Conservation (phyloP, 2,888 invertebrate species). For the Isoperla grammatica region DNA sequence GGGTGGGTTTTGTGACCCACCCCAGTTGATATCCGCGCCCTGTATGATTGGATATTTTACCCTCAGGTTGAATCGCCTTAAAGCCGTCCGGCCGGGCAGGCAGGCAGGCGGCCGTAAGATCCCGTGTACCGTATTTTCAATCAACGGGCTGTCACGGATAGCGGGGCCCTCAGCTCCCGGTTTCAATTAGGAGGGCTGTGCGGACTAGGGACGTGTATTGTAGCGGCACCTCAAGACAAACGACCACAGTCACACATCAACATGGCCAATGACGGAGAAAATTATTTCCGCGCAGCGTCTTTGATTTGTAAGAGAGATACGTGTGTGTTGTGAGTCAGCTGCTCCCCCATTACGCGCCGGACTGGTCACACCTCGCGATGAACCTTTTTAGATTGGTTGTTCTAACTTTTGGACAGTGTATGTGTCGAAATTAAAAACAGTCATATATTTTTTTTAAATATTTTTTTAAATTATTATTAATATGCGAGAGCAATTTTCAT, state of each 20-base stretch:
- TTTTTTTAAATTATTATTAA: no score
- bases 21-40: conserved; percentile 19
- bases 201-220: conserved; percentile 13
- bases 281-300: conserved; percentile 4
- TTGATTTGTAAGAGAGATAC: conserved; percentile 12
- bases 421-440: no score
- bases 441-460: no score
- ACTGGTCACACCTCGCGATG: no score
- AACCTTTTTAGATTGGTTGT: no score
- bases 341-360: no score
- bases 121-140: conserved; percentile 25
- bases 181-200: conserved; percentile 15
- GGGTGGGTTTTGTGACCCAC: conserved; percentile 16
- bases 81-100: conserved; percentile 7
- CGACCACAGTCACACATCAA: conserved; percentile 9
- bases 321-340: no score
- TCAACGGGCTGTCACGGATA: conserved; percentile 29
- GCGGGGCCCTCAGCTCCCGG: conserved; percentile 12
- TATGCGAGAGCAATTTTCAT: no score
- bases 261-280: not conserved
- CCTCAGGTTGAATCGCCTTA: conserved; percentile 20
- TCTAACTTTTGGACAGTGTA: no score
- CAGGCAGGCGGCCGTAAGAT: not conserved
- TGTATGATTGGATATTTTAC: conserved; percentile 27
- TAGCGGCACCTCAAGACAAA: conserved; percentile 14